A percentile compares a stretch with the other conserved stretches of the same genome.
Conservation (phyloP, 2,797 vertebrate species). For the Diplodus puntazzo region DNA sequence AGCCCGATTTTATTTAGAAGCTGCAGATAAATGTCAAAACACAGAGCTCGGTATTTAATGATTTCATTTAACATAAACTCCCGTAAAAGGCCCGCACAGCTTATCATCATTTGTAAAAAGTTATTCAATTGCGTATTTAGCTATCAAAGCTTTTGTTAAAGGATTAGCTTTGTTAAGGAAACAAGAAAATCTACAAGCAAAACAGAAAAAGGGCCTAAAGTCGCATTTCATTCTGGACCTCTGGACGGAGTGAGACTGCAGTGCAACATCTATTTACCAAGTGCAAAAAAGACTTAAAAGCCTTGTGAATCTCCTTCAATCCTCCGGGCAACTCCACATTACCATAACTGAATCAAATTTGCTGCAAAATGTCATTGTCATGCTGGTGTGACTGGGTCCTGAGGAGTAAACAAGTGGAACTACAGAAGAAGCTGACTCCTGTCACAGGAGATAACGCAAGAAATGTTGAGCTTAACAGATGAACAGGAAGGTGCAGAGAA, state of each 20-base stretch:
- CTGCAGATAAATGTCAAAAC: constrained; percentile 52
- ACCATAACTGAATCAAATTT: not conserved
- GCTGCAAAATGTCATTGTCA: not conserved
- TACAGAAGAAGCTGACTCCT: not conserved
- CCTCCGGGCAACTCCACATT: not conserved
- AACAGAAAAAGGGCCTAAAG: too few species aligned
- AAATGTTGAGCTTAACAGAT: not conserved
- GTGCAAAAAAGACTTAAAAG: not conserved
- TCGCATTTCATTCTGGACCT: not conserved
- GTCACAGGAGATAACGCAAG: not conserved
- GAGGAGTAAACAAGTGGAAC: not conserved
- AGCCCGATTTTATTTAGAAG: constrained; percentile 46
- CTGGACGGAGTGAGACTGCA: too few species aligned
- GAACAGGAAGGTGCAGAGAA: not conserved
- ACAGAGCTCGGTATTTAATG: constrained; percentile 34
- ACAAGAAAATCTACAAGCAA: not conserved
- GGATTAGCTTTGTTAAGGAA: too few species aligned
- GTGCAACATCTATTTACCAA: not conserved
- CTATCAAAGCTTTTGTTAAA: not conserved
- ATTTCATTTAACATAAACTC: constrained; percentile 30
- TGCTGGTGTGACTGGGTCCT: not conserved
- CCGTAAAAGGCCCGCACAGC: not conserved
- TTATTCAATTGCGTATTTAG: constrained; percentile 6
- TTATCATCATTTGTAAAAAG: not conserved
- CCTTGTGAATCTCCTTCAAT: not conserved